Percentiles rank a stretch among this genome's conserved stretches.
phyloP scores from a whole-genome alignment of 2,888 invertebrate species.

The Calliopum simillimum region DNA sequence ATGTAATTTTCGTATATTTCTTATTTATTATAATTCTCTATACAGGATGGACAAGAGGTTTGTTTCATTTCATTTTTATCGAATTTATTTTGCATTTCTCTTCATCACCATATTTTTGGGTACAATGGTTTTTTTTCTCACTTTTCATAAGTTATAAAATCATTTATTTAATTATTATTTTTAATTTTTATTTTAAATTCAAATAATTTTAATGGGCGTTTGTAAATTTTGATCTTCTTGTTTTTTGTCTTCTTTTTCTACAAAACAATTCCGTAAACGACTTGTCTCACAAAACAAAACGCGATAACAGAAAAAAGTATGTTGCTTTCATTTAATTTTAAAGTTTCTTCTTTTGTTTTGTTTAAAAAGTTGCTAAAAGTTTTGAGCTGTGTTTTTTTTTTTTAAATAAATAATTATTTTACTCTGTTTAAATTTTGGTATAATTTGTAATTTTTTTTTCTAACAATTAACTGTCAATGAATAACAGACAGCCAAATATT shows the following conservation, averaged over 20 bases:
- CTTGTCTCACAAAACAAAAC: constrained; percentile 38
- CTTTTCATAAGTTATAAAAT: constrained; percentile 40
- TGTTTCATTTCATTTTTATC: constrained; percentile 65
- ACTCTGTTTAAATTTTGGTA: constrained; percentile 25
- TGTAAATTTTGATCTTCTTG: constrained; percentile 21
- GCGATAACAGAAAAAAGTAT: constrained; percentile 47
- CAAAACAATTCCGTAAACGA: constrained; percentile 34
- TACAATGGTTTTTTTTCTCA: constrained; percentile 42
- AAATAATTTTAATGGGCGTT: constrained; percentile 4
- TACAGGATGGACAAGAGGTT: constrained; percentile 75
- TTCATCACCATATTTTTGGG: constrained; percentile 4
- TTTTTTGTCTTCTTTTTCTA: constrained; percentile 20
- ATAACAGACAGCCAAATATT: too few species aligned
- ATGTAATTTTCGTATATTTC: constrained; percentile 52
- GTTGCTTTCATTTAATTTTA: constrained; percentile 42
- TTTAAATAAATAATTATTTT: constrained; percentile 39
- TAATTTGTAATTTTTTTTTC: constrained; percentile 26
- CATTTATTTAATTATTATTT: constrained; percentile 19
- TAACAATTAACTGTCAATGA: not conserved
- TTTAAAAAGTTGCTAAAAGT: constrained; percentile 3
- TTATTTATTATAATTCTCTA: constrained; percentile 47
- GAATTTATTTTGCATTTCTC: constrained; percentile 47
- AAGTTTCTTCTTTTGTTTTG: constrained; percentile 33
- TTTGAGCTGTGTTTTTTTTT: constrained; percentile 15
- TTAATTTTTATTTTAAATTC: not conserved